Conservation (phyloP, 2,797 vertebrate species). For the Todus mexicanus region DNA sequence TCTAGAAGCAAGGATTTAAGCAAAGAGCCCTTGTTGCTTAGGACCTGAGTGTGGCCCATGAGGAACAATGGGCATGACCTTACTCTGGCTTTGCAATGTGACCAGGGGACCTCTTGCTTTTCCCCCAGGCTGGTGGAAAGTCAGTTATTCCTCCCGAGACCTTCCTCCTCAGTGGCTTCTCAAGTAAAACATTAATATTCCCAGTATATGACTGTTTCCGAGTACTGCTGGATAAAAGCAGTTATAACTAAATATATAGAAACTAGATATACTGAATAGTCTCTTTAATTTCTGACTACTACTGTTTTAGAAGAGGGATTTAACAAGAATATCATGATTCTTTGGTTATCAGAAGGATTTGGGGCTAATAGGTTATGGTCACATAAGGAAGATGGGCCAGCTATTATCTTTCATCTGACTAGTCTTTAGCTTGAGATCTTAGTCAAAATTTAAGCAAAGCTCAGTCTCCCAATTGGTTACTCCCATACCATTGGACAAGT, state of each 20-base stretch:
- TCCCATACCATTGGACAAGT: not conserved
- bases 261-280: not conserved
- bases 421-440: not conserved
- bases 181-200: not conserved
- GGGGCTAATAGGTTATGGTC: not conserved
- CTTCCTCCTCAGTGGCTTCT: not conserved
- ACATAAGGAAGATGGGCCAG: not conserved
- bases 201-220: not conserved
- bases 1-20: not conserved
- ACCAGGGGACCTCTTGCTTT: not conserved
- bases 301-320: not conserved
- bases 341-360: not conserved
- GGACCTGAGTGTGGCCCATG: not conserved
- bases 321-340: not conserved
- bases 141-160: not conserved
- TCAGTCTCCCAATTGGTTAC: not conserved
- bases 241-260: not conserved
- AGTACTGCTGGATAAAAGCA: not conserved
- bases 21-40: not conserved
- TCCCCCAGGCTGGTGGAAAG: not conserved
- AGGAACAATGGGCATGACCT: accelerated
- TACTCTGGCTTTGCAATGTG: not conserved
- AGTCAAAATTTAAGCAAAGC: not conserved
- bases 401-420: not conserved
- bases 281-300: not conserved